Evolutionary conservation across 2,888 invertebrate species (phyloP).

Genomic region (Campoplex nolae): DNA sequence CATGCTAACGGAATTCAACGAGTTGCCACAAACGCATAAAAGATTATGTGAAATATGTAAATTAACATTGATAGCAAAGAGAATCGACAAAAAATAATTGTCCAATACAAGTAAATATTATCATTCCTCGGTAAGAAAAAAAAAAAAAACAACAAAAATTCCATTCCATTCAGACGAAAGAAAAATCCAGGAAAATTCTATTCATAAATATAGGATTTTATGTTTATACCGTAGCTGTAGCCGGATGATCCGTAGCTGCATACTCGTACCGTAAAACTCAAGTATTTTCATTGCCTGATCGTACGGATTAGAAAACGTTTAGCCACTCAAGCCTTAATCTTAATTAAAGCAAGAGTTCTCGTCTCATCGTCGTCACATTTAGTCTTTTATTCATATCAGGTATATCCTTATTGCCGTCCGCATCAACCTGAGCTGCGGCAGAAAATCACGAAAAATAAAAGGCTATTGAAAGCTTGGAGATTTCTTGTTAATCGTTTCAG

Average conservation of each 20-base stretch:
- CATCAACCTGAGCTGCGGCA: not conserved
- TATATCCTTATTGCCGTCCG: not conserved
- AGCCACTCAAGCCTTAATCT: slow-evolving; percentile 51
- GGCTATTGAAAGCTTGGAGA: not conserved
- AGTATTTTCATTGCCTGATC: slow-evolving; percentile 39
- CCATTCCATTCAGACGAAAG: not conserved
- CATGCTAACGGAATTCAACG: not conserved
- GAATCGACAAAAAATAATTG: not conserved
- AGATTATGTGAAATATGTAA: not conserved
- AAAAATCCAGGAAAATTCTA: not conserved
- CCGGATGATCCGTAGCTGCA: not conserved
- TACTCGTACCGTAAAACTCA: slow-evolving; percentile 33
- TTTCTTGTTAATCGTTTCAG: not conserved
- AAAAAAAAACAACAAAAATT: not conserved
- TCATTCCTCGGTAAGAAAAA: not conserved
- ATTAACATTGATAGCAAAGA: not conserved
- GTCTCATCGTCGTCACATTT: slow-evolving; percentile 28
- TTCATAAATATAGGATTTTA: not conserved
- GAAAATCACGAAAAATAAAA: slow-evolving; percentile 1
- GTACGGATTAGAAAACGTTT: slow-evolving; percentile 56
- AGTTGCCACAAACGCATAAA: no score
- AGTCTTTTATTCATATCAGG: slow-evolving; percentile 1
- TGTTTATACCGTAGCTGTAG: not conserved
- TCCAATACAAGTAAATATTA: not conserved
- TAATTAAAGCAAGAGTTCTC: slow-evolving; percentile 54